These are phyloP conservation scores for Eurystomus glaucurus DNA, from an alignment of 2,797 vertebrate genomes.

Conservation along the genomic window DNA sequence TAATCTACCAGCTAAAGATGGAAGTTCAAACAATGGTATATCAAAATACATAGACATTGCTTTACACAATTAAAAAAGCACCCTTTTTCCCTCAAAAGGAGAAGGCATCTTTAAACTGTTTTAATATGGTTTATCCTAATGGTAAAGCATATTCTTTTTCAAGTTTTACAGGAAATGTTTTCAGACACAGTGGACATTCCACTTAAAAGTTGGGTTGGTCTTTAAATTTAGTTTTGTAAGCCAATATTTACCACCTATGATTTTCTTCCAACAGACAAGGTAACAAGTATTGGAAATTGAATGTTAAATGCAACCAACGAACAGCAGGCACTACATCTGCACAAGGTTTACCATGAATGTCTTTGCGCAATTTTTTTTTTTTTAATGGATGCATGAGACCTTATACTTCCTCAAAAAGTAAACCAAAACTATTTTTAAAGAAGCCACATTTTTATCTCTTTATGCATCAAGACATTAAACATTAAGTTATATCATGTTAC, in stretches of 20 bases:
- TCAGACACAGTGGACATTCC: slow-evolving; percentile 65
- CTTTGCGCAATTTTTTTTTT: slow-evolving; percentile 43
- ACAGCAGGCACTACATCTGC: slow-evolving; percentile 63
- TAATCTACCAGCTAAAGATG: slow-evolving; percentile 83
- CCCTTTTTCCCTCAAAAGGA: slow-evolving; percentile 84
- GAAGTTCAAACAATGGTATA: slow-evolving; percentile 96
- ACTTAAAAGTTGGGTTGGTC: slow-evolving; percentile 50
- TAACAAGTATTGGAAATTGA: slow-evolving; percentile 25
- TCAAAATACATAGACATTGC: slow-evolving; percentile 83
- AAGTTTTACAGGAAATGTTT: slow-evolving; percentile 94
- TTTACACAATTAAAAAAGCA: slow-evolving; percentile 84
- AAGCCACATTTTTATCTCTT: slow-evolving; percentile 72
- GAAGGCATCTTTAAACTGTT: slow-evolving; percentile 82
- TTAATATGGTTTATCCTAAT: slow-evolving; percentile 80
- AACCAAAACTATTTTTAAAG: slow-evolving; percentile 70
- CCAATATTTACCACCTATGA: slow-evolving; percentile 41
- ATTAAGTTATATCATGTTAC: slow-evolving; percentile 74
- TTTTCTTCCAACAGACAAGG: slow-evolving; percentile 55
- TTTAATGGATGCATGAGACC: slow-evolving; percentile 63
- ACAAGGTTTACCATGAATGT: slow-evolving; percentile 57
- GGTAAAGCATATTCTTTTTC: slow-evolving; percentile 85
- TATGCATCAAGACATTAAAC: slow-evolving; percentile 77
- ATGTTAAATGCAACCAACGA: slow-evolving; percentile 40
- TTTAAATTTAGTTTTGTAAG: slow-evolving; percentile 39
- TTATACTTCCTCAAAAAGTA: slow-evolving; percentile 56